Base-by-base conservation (phyloP, 2,113 vertebrate genomes). In the Struthio camelus region DNA sequence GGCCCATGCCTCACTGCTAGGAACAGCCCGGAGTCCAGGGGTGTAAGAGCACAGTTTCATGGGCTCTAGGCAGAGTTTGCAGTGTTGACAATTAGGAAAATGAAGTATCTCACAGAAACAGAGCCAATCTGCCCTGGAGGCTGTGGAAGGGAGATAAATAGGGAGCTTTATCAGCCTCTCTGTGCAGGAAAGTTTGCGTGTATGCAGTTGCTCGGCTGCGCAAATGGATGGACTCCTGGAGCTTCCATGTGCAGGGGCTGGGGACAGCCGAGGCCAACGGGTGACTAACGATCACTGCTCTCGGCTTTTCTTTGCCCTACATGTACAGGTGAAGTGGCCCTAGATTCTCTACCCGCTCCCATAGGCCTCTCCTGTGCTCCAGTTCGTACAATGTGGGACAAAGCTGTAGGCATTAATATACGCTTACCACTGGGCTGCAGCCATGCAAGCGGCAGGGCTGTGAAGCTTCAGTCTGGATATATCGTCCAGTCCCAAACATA, bases 11-110 rank as follows among this genome's bases (percentile, higher is more conserved):
- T 73, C 15, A 30, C 59, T 67, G 22, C 56, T 73, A 17, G 85
- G 78, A 85, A 53, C 44, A 71, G 25, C 46, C 28, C 40, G 24
- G 28, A 50, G 30, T 48, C 17, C 14, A 0, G 0, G 32, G 30
- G 5, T 58, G 15, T 40, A 72, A 0, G 5, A 64, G 54, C 56
- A 62, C 5, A n/a, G 14, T 51, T 89, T 89, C 85, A 70, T 6
- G 48, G 70, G 17, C 23, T 92, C 34, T 58, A 77, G 73, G 53
- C 15, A 61, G 48, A 14, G 24, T 38, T n/a, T 70, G 64, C n/a
- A 69, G 44, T 9, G 38, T 25, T 89, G 86, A 61, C 84, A 82
- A 78, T 53, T 3, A 70, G 66, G 62, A 69, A 93, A 61, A 94
- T 38, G 24, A 50, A 72, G 19, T 28, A 15, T 8, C 3, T 76